These are phyloP conservation scores for Diorhabda sublineata DNA, from an alignment of 1,140 invertebrate genomes.

Conservation along the genomic window DNA sequence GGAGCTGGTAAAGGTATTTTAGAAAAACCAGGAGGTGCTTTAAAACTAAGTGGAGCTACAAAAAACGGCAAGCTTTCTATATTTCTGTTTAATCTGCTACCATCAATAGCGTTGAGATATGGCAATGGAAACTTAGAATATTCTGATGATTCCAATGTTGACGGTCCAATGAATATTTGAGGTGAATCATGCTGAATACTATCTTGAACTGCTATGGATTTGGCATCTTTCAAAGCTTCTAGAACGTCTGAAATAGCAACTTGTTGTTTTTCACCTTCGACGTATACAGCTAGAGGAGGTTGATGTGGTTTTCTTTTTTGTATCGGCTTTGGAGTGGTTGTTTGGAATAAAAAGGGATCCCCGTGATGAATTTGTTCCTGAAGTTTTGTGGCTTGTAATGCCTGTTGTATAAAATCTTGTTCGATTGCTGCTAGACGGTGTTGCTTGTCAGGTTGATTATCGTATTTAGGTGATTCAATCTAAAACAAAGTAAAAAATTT, in stretches of 20 bases:
- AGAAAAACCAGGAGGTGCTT: conserved; percentile 72
- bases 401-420: conserved; percentile 47
- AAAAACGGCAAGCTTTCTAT: conserved; percentile 74
- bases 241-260: conserved; percentile 64
- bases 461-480: conserved; percentile 41
- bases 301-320: conserved; percentile 68
- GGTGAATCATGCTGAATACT: conserved; percentile 61
- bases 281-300: conserved; percentile 74
- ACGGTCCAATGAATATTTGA: conserved; percentile 74
- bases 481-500: conserved; percentile 35
- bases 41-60: conserved; percentile 76
- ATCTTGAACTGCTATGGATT: conserved; percentile 72
- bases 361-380: conserved; percentile 45
- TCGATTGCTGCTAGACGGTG: conserved; percentile 36
- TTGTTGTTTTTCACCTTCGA: conserved; percentile 52
- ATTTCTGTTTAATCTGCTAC: conserved; percentile 66
- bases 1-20: conserved; percentile 80
- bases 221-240: conserved; percentile 61
- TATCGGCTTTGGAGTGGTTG: conserved; percentile 41
- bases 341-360: conserved; percentile 23
- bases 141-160: conserved; percentile 62
- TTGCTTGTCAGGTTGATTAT: conserved; percentile 29
- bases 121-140: conserved; percentile 78
- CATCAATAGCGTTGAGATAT: conserved; percentile 70
- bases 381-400: conserved; percentile 48